Base-by-base conservation (phyloP, 2,797 vertebrate genomes). In the Coendou prehensilis region DNA sequence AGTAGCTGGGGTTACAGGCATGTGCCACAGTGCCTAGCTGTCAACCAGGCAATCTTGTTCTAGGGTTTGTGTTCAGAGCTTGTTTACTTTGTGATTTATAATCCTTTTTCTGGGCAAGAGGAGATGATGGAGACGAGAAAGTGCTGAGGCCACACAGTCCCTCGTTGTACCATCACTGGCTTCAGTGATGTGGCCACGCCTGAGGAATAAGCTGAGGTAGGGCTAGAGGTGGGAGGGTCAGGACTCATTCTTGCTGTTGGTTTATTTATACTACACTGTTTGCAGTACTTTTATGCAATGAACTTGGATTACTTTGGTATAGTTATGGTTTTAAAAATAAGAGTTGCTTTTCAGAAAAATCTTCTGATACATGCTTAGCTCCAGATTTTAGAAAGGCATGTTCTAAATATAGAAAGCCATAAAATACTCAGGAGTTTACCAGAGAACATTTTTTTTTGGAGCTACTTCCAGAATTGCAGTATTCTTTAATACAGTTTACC, bases 361-460 rank as follows among this genome's bases (percentile, higher is more conserved):
- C 30, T 94, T 93, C 79, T 82, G 91, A 95, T 93, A 81, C 57
- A 61, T 28, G 47, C 30, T 93, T 80, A 95, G 64, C 73, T 95
- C 94, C 54, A 73, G 26, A 85, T 59, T 94, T 94, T 89, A 92
- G 81, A 73, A 84, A 96, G 59, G 2, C 94, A 33, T 89, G 33
- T 80, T 85, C 61, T 96, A 87, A 96, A 91, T 93, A 90, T 71
- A 93, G 92, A 85, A n/a, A 96, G n/a, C 14, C 37, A n/a, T 82
- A 33, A 64, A 93, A 89, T 92, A 84, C 47, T 64, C 2, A 33
- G 45, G 92, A 87, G 67, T 89, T 97, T 82, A 87, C 56, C n/a
- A 57, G 63, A 87, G 52, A 94, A 76, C 13, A 9, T 78, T 94
- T 89, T 59, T 59, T 71, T 73, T 79, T 71, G 56, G 30, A 69